phyloP scores from a whole-genome alignment of 2,113 vertebrate genomes.

The Lutjanus erythropterus region DNA sequence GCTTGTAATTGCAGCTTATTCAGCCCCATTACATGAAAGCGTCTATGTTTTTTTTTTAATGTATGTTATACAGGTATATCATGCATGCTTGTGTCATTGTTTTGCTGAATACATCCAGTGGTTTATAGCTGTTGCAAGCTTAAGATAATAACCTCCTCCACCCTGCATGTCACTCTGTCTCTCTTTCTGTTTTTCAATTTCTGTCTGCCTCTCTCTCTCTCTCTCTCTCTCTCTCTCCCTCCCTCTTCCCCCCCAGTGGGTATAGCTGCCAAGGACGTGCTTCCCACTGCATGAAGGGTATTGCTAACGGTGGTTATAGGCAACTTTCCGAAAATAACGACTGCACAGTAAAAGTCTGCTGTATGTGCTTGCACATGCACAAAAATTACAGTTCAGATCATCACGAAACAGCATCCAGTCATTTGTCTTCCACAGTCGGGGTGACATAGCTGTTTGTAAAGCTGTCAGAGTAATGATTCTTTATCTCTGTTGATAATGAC shows the following conservation, averaged over 20 bases:
- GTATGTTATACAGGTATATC: constrained; percentile 14
- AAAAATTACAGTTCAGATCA: constrained; percentile 60
- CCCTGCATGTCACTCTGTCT: background rate
- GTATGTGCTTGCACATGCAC: constrained; percentile 52
- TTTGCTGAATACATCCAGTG: background rate
- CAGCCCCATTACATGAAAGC: background rate
- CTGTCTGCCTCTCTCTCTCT: constrained; percentile 17
- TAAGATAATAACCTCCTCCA: constrained; percentile 22
- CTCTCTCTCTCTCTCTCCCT: background rate
- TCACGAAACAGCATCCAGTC: constrained; percentile 24
- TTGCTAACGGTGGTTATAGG: constrained; percentile 26
- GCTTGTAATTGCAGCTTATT: constrained; percentile 15
- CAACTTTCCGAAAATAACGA: constrained; percentile 57
- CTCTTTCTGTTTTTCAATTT: constrained; percentile 22
- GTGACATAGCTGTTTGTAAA: constrained; percentile 70
- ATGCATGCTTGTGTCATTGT: constrained; percentile 14
- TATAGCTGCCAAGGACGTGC: constrained; percentile 57
- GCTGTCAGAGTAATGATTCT: constrained; percentile 77
- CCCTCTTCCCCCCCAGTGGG: constrained; percentile 29
- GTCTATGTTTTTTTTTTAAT: background rate
- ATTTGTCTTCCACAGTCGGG: constrained; percentile 63
- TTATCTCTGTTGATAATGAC: constrained; percentile 73
- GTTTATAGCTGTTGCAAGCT: background rate
- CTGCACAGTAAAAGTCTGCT: constrained; percentile 24
- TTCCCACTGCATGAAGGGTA: constrained; percentile 64